These are phyloP conservation scores for Cheilosia vulpina DNA, from an alignment of 2,888 invertebrate genomes.

Conservation along the genomic window DNA sequence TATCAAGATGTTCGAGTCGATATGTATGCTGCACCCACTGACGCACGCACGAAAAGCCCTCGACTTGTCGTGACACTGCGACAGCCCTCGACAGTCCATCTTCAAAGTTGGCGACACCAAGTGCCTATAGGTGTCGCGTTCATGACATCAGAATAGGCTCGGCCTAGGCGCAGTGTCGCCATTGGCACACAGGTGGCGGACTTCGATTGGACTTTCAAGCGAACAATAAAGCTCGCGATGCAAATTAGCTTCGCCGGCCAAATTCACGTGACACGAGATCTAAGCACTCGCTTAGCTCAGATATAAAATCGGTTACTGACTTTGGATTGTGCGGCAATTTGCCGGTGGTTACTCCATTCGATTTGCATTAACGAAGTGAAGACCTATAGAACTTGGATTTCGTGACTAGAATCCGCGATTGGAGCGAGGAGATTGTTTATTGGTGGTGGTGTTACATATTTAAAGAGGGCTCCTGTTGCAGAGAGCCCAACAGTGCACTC, in stretches of 20 bases:
- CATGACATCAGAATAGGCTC: conserved; percentile 57
- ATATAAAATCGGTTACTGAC: conserved; percentile 64
- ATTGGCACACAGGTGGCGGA: conserved; percentile 33
- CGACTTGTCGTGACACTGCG: neutral
- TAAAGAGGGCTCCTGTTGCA: neutral
- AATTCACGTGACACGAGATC: conserved; percentile 40
- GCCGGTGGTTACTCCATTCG: conserved; percentile 47
- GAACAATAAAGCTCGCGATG: conserved; percentile 45
- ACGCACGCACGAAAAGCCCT: conserved; percentile 36
- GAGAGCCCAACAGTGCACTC: conserved; percentile 23
- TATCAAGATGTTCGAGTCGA: conserved; percentile 26
- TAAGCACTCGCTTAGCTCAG: conserved; percentile 32
- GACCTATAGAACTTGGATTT: conserved; percentile 64
- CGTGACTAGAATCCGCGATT: conserved; percentile 68
- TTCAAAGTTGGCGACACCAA: conserved; percentile 13
- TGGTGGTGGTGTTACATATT: neutral
- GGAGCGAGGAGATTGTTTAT: conserved; percentile 38
- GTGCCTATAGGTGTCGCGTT: conserved; percentile 37
- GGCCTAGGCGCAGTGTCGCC: conserved; percentile 11
- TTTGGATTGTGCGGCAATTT: conserved; percentile 32
- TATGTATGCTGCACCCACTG: conserved; percentile 48
- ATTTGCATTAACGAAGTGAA: conserved; percentile 60
- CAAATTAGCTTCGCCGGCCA: conserved; percentile 16
- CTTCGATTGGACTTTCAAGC: conserved; percentile 16
- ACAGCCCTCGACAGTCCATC: conserved; percentile 32